A percentile compares a stretch with the other conserved stretches of the same genome.
Conservation (phyloP, 2,888 invertebrate genomes). For the Trisateles emortualis region DNA sequence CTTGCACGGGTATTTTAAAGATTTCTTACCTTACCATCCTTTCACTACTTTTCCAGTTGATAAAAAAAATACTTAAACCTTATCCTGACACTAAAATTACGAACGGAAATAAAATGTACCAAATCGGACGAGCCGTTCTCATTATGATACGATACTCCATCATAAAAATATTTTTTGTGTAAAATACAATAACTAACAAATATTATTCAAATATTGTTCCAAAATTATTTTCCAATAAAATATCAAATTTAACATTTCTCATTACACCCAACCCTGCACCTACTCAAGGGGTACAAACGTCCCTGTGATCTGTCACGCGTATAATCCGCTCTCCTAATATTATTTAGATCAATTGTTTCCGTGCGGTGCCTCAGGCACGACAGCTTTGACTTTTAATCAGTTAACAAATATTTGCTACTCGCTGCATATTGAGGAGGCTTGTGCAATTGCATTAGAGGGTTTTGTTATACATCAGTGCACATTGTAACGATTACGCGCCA, state of each 20-base stretch:
- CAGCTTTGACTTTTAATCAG: constrained; percentile 85
- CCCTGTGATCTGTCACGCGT: constrained; percentile 79
- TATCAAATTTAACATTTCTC: neutral
- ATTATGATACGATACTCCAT: no score
- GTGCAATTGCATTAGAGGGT: constrained; percentile 82
- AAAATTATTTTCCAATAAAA: neutral
- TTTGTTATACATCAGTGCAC: constrained; percentile 62
- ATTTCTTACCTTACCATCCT: no score
- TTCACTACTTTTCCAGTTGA: no score
- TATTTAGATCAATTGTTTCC: constrained; percentile 79
- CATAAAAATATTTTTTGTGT: no score
- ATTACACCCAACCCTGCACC: constrained; percentile 28
- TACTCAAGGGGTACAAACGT: constrained; percentile 43
- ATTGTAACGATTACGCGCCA: constrained; percentile 59
- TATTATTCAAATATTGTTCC: constrained; percentile 6
- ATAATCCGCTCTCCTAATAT: constrained; percentile 78
- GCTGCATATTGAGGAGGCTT: constrained; percentile 80
- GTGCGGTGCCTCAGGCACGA: constrained; percentile 72
- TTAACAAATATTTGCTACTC: constrained; percentile 76
- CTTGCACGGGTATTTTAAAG: no score
- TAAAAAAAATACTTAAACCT: no score
- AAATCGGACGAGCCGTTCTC: no score
- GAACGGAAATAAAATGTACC: no score
- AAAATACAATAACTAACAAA: no score
- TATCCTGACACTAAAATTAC: no score